These are phyloP conservation scores for Crenichthys baileyi DNA, from an alignment of 2,797 vertebrate species.

Conservation along the genomic window DNA sequence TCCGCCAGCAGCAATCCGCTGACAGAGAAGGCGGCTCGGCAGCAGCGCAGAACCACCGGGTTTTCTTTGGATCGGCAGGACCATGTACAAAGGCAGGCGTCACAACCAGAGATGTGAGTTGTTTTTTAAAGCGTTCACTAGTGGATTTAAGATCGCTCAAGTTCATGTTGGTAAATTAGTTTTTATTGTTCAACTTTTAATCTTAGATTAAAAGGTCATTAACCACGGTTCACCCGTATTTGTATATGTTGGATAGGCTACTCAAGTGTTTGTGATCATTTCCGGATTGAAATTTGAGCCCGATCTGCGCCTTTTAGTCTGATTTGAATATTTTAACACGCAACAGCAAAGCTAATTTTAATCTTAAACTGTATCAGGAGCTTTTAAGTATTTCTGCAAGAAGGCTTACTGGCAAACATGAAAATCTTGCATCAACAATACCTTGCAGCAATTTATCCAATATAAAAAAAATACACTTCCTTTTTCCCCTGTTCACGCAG, in stretches of 20 bases:
- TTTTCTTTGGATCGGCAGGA: constrained; percentile 36
- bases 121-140: background rate
- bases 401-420: background rate
- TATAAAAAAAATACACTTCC: background rate
- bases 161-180: background rate
- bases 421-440: constrained; percentile 1
- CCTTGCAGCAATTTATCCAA: background rate
- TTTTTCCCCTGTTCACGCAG: background rate
- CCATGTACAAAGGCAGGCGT: constrained; percentile 78
- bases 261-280: constrained; percentile 4
- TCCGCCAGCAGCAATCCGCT: constrained; percentile 25
- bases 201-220: constrained; percentile 8
- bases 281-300: constrained; percentile 11
- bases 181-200: background rate
- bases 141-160: background rate
- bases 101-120: constrained; percentile 80
- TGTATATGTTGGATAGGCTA: background rate
- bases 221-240: background rate
- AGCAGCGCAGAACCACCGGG: constrained; percentile 1
- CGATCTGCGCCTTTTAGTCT: background rate
- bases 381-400: background rate
- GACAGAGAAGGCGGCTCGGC: constrained; percentile 1
- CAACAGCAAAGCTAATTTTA: background rate
- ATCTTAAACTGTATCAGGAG: constrained; percentile 1
- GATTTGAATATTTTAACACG: constrained; percentile 16